phyloP scores from a whole-genome alignment of 2,113 vertebrate species.

The Picathartes gymnocephalus region DNA sequence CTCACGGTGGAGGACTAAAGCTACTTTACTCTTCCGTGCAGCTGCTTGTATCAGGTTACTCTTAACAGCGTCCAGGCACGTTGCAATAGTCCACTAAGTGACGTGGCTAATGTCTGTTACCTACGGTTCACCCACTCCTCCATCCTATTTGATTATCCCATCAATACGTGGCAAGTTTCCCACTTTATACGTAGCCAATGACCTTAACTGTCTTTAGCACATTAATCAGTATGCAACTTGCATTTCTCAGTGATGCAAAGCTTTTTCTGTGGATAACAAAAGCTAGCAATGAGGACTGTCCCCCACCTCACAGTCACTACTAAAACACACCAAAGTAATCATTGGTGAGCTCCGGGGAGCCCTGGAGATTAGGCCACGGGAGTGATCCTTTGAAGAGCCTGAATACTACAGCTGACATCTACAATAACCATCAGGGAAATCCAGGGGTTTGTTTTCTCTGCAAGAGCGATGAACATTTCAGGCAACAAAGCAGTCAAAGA shows the following conservation, averaged over 20 bases:
- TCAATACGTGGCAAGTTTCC: neutral
- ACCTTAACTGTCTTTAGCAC: constrained; percentile 18
- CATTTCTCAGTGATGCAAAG: neutral
- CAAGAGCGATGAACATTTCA: neutral
- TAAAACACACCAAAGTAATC: neutral
- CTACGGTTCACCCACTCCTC: neutral
- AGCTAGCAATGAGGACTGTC: neutral
- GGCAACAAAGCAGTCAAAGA: constrained; percentile 17
- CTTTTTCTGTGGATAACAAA: neutral
- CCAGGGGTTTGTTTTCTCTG: neutral
- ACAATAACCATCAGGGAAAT: constrained; percentile 5
- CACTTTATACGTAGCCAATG: neutral
- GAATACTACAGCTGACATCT: neutral
- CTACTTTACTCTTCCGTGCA: neutral
- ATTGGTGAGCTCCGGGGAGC: neutral
- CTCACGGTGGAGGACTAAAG: neutral
- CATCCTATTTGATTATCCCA: neutral
- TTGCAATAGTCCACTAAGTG: neutral
- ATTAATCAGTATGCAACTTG: neutral
- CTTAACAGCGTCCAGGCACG: neutral
- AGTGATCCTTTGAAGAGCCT: constrained; percentile 2
- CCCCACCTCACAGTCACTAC: neutral
- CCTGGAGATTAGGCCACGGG: neutral
- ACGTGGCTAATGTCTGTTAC: neutral
- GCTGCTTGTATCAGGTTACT: neutral